Conservation (phyloP, 2,113 vertebrate species). For the Martes martes region DNA sequence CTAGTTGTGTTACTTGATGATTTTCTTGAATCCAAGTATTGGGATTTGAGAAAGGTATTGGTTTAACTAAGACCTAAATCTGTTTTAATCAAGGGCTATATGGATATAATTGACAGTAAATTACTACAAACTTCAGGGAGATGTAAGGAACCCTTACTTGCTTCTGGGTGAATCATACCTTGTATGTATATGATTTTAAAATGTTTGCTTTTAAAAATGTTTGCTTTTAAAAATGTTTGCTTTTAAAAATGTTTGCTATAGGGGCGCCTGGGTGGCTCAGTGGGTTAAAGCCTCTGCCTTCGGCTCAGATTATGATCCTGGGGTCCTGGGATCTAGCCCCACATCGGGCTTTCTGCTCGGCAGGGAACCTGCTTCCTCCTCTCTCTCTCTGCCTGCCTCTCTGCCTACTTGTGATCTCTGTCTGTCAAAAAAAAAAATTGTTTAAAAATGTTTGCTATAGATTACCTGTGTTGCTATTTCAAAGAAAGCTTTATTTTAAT, state of each 20-base stretch:
- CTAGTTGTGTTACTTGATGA: slow-evolving; percentile 24
- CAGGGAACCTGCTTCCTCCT: too few relatives aligned
- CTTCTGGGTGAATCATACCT: background rate
- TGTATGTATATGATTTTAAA: background rate
- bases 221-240: background rate
- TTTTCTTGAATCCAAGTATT: slow-evolving; percentile 20
- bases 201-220: slow-evolving; percentile 36
- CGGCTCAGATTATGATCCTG: too few relatives aligned
- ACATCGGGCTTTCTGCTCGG: too few relatives aligned
- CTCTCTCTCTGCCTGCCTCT: too few relatives aligned
- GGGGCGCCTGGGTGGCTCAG: too few relatives aligned
- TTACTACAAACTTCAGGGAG: background rate
- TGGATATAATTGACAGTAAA: background rate
- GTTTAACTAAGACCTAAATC: slow-evolving; percentile 36
- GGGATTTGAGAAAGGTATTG: slow-evolving; percentile 42
- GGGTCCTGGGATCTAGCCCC: too few relatives aligned
- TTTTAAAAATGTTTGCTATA: too few relatives aligned
- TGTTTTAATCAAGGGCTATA: slow-evolving; percentile 33
- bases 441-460: slow-evolving; percentile 25
- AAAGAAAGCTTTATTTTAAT: slow-evolving; percentile 12
- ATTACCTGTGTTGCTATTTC: background rate
- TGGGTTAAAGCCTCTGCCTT: too few relatives aligned
- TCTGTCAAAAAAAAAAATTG: too few relatives aligned
- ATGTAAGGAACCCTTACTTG: slow-evolving; percentile 20
- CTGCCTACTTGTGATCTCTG: too few relatives aligned